Evolutionary conservation across 2,888 invertebrate species (phyloP).

Genomic region (Pyrrhia umbra): DNA sequence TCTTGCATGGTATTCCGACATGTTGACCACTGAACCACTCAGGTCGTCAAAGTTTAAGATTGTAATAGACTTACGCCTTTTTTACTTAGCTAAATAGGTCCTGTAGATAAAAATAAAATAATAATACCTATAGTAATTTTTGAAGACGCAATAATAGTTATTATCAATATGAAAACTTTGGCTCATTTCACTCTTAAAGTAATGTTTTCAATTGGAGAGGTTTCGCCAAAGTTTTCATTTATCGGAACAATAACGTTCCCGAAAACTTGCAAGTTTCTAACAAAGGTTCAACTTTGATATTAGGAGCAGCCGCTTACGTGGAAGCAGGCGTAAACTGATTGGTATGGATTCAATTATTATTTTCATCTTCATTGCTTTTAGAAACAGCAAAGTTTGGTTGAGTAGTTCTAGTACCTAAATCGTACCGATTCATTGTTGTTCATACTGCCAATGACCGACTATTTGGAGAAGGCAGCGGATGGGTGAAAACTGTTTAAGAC

Average conservation of each 20-base stretch:
- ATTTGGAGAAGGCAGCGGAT: too few relatives aligned
- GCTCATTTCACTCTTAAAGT: constrained; percentile 23
- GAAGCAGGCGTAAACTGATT: constrained; percentile 37
- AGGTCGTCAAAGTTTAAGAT: too few relatives aligned
- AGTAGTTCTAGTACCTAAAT: not conserved
- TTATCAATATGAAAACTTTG: constrained; percentile 25
- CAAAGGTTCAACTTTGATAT: constrained; percentile 47
- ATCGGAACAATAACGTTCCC: constrained; percentile 47
- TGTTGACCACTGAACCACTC: too few relatives aligned
- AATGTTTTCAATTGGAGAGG: constrained; percentile 35
- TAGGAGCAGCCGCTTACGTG: constrained; percentile 31
- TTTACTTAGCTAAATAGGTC: too few relatives aligned
- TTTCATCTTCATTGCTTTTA: constrained; percentile 11
- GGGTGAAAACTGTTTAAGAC: too few relatives aligned
- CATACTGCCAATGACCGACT: too few relatives aligned
- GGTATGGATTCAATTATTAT: constrained; percentile 36
- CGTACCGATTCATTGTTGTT: not conserved
- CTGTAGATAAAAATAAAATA: not conserved
- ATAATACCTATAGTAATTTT: not conserved
- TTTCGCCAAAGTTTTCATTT: constrained; percentile 52
- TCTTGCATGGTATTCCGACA: too few relatives aligned
- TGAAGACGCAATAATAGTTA: constrained; percentile 9
- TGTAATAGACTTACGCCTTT: too few relatives aligned
- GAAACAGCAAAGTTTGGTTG: not conserved
- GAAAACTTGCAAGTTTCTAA: constrained; percentile 51